Conservation (phyloP, 2,113 vertebrate species). For the Aspidoscelis tigris region DNA sequence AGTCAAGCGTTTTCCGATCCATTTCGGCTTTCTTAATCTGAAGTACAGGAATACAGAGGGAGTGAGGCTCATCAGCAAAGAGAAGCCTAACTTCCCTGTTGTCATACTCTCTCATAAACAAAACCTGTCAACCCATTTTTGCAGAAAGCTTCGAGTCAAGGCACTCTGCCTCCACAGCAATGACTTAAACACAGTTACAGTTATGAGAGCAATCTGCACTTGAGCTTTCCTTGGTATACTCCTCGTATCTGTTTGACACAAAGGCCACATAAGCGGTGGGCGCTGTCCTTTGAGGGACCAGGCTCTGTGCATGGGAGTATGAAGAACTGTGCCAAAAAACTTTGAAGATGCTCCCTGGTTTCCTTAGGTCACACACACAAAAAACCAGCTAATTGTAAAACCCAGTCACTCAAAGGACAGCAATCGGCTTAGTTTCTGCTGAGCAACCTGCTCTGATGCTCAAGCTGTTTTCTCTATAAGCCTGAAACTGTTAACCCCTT, state of each 20-base stretch:
- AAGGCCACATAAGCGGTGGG: not conserved
- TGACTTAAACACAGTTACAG: conserved; percentile 3
- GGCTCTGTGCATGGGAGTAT: not conserved
- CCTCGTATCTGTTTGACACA: conserved; percentile 12
- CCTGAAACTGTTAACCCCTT: not conserved
- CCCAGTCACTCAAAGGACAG: not conserved
- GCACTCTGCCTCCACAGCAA: conserved; percentile 4
- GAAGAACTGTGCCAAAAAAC: not conserved
- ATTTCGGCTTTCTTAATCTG: conserved; percentile 97
- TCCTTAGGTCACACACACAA: not conserved
- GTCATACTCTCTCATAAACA: conserved; percentile 49
- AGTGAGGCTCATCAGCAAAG: conserved; percentile 31
- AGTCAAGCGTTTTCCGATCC: conserved; percentile 95
- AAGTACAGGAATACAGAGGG: conserved; percentile 56
- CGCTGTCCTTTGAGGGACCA: conserved; percentile 39
- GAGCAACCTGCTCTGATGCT: not conserved
- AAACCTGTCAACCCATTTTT: conserved; percentile 23
- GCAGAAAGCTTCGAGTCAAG: conserved; percentile 2
- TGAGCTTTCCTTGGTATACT: conserved; percentile 4
- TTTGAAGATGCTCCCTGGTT: not conserved
- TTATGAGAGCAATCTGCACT: not conserved
- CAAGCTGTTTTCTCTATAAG: not conserved
- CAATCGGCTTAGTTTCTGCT: not conserved
- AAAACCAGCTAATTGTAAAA: not conserved
- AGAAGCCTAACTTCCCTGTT: conserved; percentile 20